Evolutionary conservation across 92 coral and sea anemone genomes (phyloP).

Genomic region (Metridium senile): DNA sequence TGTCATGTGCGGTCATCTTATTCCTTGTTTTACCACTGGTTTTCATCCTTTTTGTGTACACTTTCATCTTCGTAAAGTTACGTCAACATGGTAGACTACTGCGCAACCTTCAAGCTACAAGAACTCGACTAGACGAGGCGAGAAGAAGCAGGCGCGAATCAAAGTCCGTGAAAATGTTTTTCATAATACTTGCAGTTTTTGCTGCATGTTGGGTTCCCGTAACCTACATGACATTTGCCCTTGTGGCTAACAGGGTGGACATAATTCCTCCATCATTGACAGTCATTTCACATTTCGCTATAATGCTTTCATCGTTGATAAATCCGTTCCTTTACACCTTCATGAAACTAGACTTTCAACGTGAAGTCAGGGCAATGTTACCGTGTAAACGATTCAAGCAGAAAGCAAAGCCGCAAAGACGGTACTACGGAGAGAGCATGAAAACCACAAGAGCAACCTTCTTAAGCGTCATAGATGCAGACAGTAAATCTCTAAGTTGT

Average conservation of each 20-base stretch:
- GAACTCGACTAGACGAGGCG: constrained; percentile 42
- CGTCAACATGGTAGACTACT: constrained; percentile 40
- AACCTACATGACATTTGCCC: constrained; percentile 49
- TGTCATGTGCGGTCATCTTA: constrained; percentile 51
- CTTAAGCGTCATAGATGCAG: constrained; percentile 17
- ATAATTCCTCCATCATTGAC: constrained; percentile 38
- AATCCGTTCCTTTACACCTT: constrained; percentile 68
- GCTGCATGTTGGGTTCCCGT: constrained; percentile 66
- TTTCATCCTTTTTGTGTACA: constrained; percentile 51
- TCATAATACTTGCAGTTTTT: constrained; percentile 49
- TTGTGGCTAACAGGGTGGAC: constrained; percentile 31
- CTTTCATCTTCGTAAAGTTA: constrained; percentile 37
- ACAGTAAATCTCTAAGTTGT: constrained; percentile 20
- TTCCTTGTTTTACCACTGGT: constrained; percentile 54
- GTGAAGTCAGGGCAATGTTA: constrained; percentile 34
- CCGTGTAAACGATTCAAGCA: constrained; percentile 32
- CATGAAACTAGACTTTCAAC: constrained; percentile 59
- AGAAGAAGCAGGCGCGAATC: constrained; percentile 49
- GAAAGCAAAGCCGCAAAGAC: neutral
- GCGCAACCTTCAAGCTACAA: constrained; percentile 41
- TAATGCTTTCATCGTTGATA: constrained; percentile 55
- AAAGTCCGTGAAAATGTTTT: constrained; percentile 55
- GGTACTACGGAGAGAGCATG: constrained; percentile 13
- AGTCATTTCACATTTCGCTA: constrained; percentile 42
- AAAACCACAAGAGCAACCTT: constrained; percentile 27